Base-by-base conservation (phyloP, 2,888 invertebrate species). In the Herminia tarsipennalis region DNA sequence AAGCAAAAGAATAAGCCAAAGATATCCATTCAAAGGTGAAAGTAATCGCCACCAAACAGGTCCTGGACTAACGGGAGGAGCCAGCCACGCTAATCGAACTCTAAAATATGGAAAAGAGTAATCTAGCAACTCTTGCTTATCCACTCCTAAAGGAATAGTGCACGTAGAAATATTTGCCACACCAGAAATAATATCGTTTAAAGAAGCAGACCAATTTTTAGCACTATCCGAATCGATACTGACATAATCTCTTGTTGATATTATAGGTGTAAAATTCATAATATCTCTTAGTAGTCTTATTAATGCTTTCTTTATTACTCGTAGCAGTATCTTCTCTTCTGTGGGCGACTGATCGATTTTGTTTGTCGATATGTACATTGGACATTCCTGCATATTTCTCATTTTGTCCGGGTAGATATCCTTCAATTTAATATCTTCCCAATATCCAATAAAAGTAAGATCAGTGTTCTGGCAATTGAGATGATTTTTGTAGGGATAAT, bases 341-440 rank as follows among this genome's bases (percentile, higher is more conserved):
- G 71, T 75, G 1, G 68, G 61, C 6, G 80, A 80, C 22, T 77
- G 62, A 37, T 78, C 77, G 1, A 85, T 63, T 54, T 81, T 86
- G 38, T 85, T 83, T 0, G 86, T 87, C 0, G 86, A 84, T 38
- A 87, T 78, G 38, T 83, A 85, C 1, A 86, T 54, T 1, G 85
- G 87, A 34, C 86, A 87, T 32, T 76, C 72, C 17, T 76, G 69
- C 84, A 87, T 84, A 18, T 86, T 77, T 20, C 55, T 61, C 76
- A 83, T 78, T 68, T 87, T 87, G 43, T 87, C 78, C 1, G 76
- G 72, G 53, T 74, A 88, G 20, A 81, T 30, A 10, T 74, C 45
- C 2, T 52, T 43, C 1, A 53, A 25, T 13, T 63, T 56, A 9
- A 22, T 51, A 3, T 37, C 55, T 33, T 54, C 52, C 71, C 78